These are phyloP conservation scores for Aeoliscus strigatus DNA, from an alignment of 2,797 vertebrate genomes.

Conservation along the genomic window DNA sequence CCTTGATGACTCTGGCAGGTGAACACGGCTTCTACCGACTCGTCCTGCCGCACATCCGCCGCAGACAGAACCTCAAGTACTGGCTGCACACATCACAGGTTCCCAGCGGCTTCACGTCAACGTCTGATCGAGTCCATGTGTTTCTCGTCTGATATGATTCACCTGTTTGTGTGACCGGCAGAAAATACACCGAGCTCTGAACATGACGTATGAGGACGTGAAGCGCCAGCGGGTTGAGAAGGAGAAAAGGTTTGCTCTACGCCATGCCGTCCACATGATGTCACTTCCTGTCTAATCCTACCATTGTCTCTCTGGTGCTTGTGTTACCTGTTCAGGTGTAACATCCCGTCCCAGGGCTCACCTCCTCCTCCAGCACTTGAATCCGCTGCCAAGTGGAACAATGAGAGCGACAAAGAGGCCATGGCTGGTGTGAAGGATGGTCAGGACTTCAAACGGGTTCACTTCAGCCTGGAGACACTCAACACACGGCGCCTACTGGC, in stretches of 20 bases:
- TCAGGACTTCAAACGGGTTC: constrained; percentile 69
- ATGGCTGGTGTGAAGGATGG: constrained; percentile 40
- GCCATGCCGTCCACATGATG: too few relatives aligned
- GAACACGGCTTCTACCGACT: constrained; percentile 88
- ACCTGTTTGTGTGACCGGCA: constrained; percentile 36
- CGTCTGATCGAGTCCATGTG: too few relatives aligned
- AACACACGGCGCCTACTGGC: constrained; percentile 70
- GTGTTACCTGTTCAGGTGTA: constrained; percentile 48
- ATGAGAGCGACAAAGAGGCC: constrained; percentile 36
- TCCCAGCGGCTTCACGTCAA: too few relatives aligned
- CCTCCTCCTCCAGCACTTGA: constrained; percentile 18
- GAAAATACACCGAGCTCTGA: constrained; percentile 91
- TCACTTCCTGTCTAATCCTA: neutral
- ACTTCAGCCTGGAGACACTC: constrained; percentile 78
- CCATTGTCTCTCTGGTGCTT: neutral
- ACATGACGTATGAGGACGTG: constrained; percentile 74
- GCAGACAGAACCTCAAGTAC: constrained; percentile 82
- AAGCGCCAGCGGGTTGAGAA: constrained; percentile 62
- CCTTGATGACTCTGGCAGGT: constrained; percentile 84
- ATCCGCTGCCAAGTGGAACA: constrained; percentile 70
- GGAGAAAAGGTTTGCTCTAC: constrained; percentile 75
- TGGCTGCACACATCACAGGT: constrained; percentile 97
- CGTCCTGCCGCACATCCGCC: constrained; percentile 82
- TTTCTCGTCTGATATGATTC: too few relatives aligned
- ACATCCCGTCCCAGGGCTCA: constrained; percentile 33